These are phyloP conservation scores for Leptatherina wallacei DNA, from an alignment of 2,797 vertebrate genomes.

Conservation along the genomic window DNA sequence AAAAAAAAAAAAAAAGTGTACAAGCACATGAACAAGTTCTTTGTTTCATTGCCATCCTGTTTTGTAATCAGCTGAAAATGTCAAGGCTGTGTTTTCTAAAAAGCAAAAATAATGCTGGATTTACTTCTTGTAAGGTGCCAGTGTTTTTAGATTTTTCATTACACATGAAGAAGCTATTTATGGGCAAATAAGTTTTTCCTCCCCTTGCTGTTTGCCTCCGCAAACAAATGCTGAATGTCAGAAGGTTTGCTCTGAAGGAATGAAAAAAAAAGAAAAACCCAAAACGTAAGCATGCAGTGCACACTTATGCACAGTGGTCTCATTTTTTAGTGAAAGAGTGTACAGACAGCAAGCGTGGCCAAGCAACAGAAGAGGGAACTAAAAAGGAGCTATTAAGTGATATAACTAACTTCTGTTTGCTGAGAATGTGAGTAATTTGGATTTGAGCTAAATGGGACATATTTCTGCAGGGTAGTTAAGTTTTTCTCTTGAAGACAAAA, in stretches of 20 bases:
- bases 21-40: neutral
- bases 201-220: slow-evolving; percentile 35
- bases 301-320: slow-evolving; percentile 39
- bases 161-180: neutral
- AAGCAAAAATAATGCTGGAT: neutral
- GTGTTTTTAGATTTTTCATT: slow-evolving; percentile 8
- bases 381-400: slow-evolving; percentile 15
- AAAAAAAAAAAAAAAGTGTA: neutral
- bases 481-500: slow-evolving; percentile 35
- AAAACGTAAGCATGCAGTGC: slow-evolving; percentile 27
- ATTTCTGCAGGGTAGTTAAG: neutral
- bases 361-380: slow-evolving; percentile 33
- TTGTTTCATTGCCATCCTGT: neutral
- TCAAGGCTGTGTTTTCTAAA: neutral
- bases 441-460: slow-evolving; percentile 9
- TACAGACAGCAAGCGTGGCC: slow-evolving; percentile 34
- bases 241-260: slow-evolving; percentile 47
- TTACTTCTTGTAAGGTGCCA: neutral
- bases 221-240: slow-evolving; percentile 58
- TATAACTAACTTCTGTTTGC: slow-evolving; percentile 2
- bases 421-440: slow-evolving; percentile 17
- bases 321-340: slow-evolving; percentile 47
- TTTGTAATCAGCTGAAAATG: neutral
- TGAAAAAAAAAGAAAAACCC: slow-evolving; percentile 13
- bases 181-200: neutral